Base-by-base conservation (phyloP, 2,888 invertebrate genomes). In the Lasioglossum malachurum region DNA sequence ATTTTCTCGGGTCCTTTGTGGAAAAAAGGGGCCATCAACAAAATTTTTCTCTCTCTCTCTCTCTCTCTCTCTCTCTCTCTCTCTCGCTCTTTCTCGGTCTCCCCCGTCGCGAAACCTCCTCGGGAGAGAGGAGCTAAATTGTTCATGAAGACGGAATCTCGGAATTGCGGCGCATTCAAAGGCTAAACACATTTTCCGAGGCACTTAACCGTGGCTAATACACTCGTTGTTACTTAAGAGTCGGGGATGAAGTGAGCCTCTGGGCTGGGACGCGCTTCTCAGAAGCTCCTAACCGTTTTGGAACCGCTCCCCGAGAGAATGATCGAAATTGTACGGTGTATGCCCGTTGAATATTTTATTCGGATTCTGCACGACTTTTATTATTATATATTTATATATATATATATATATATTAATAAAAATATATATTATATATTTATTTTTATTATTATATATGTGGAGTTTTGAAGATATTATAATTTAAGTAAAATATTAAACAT, bases 1-100 rank as follows among this genome's bases (percentile, higher is more conserved):
- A 84, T 86, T 84, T 86, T 78, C 77, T 60, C 67, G n/a, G 53
- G 53, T 4, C 53, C 77, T 80, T 84, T 77, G 77, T 35, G 49
- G 38, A 19, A 31, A 67, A 67, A 67, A 67, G 83, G 74, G 31
- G 12, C 41, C 49, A 14, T 60, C 73, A 41, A 75, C 69, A 69
- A 46, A 71, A 69, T 23, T 77, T 77, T 31, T 23, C 10, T 53
- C 53, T 10, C 23, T 10, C 53, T 53, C 23, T 53, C 49, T 49
- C 49, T 19, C 16, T 44, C 44, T 44, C 44, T 44, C 14, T 44
- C 44, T 44, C 44, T 12, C 4, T 46, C 46, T 4, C 31, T 38
- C 38, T 38, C 46, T 5, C 46, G 19, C 46, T 46, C 44, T 14
- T 3, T 49, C 46, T 16, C 5, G 12, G 41, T 46, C 49, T 19